Base-by-base conservation (phyloP, 2,888 invertebrate genomes). In the Esperia sulphurella region DNA sequence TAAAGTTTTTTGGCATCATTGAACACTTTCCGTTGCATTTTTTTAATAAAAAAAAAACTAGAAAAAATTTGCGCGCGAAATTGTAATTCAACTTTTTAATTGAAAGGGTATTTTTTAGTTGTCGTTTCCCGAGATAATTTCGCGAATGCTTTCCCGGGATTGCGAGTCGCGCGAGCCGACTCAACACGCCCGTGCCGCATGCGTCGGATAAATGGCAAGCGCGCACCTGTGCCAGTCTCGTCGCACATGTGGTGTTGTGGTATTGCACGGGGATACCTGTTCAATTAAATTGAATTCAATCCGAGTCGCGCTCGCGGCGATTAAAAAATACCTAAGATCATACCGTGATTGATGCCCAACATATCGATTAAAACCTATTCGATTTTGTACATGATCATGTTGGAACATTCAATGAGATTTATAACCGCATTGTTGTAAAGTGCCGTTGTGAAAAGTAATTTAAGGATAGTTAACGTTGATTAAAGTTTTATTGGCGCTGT, bases 181-280 rank as follows among this genome's bases (percentile, higher is more conserved):
- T 79, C 75, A 71, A 67, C 75, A 65, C 74, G 31, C 31, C 31
- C 9, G 35, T 65, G 58, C 82, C 78, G 76, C 83, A 87, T 70
- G 75, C 76, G 78, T 78, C 74, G 75, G 69, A 68, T 82, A 85
- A 86, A 84, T 87, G 87, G 78, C 83, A 69, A 68, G 68, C 63
- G 60, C 58, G 61, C 69, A 71, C 63, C 49, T 46, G 35, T 45
- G 79, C 84, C 79, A 79, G 83, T 71, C 63, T 62, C 68, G 60
- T 64, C 70, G 60, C 65, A 60, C 61, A 62, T 68, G 65, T 71
- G 70, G 58, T 54, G 52, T 52, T 21, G 49, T 7, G 46, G 61
- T 65, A 68, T 59, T 55, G 67, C 65, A 68, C 65, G 60, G 62
- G 49, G 65, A 44, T 43, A 12, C 30, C 31, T 35, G 46, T 39